These are phyloP conservation scores for Hyles vespertilio DNA, from an alignment of 1,140 invertebrate species.

Conservation along the genomic window DNA sequence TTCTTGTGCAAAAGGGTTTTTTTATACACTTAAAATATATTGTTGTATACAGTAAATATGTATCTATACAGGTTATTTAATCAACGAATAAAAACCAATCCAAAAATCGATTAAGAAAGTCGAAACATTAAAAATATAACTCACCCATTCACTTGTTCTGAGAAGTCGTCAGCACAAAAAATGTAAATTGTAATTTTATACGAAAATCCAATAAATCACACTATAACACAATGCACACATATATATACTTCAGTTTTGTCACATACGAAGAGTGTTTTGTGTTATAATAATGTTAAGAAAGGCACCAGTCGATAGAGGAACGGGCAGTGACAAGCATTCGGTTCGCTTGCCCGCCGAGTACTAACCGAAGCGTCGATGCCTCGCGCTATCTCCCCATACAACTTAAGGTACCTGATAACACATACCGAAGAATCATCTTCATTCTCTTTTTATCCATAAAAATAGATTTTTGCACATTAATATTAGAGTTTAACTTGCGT, in stretches of 20 bases:
- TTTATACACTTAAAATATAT: neutral
- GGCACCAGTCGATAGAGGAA: slow-evolving; percentile 21
- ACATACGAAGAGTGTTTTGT: slow-evolving; percentile 6
- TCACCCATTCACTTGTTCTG: slow-evolving; percentile 26
- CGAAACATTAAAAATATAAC: slow-evolving; percentile 15
- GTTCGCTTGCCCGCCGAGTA: slow-evolving; percentile 33
- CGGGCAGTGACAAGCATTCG: slow-evolving; percentile 36
- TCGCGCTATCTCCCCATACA: slow-evolving; percentile 50
- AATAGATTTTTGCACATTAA: slow-evolving; percentile 12
- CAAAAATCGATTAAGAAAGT: slow-evolving; percentile 3
- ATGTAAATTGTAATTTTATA: slow-evolving; percentile 20
- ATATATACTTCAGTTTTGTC: slow-evolving; percentile 6
- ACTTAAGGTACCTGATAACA: slow-evolving; percentile 56
- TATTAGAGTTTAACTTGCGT: slow-evolving; percentile 14
- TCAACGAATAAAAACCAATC: neutral
- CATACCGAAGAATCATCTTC: slow-evolving; percentile 34
- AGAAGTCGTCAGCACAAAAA: slow-evolving; percentile 10
- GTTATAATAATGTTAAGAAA: slow-evolving; percentile 1
- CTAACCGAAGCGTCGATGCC: slow-evolving; percentile 30
- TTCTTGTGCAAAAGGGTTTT: slow-evolving; percentile 3
- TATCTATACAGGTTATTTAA: neutral
- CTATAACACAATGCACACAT: slow-evolving; percentile 28
- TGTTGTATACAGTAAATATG: no score
- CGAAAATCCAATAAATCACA: slow-evolving; percentile 24
- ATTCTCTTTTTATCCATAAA: slow-evolving; percentile 24